Conservation (phyloP, 1,140 invertebrate species). For the Drosophila pachea region DNA sequence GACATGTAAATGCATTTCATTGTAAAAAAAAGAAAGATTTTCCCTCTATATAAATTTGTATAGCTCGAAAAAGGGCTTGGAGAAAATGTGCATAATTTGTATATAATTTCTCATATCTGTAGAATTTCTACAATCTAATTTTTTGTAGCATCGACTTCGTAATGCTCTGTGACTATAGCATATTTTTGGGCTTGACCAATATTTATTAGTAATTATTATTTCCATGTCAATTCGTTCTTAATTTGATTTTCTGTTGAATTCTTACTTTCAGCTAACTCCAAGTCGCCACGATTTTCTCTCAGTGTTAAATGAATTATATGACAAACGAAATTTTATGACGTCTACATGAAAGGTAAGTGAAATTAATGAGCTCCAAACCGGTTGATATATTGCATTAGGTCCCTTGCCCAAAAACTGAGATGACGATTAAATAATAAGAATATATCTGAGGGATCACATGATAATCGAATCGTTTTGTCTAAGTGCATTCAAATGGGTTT, state of each 20-base stretch:
- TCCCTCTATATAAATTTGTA: too few species aligned
- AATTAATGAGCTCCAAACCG: slow-evolving; percentile 27
- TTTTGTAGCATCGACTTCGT: not conserved
- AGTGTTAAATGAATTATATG: not conserved
- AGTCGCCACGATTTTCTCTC: not conserved
- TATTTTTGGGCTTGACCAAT: not conserved
- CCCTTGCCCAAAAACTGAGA: not conserved
- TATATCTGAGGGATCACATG: slow-evolving; percentile 22
- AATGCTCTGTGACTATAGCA: not conserved
- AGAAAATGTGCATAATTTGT: too few species aligned
- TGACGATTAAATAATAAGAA: slow-evolving; percentile 1
- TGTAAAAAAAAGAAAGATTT: too few species aligned
- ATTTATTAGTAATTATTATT: not conserved
- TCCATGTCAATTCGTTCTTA: too few species aligned
- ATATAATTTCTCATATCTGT: too few species aligned
- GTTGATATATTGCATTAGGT: not conserved
- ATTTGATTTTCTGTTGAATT: not conserved
- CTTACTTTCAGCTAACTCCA: not conserved
- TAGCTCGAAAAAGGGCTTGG: too few species aligned
- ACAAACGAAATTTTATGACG: not conserved
- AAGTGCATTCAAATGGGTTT: slow-evolving; percentile 1
- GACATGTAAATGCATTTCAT: too few species aligned
- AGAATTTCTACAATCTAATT: too few species aligned
- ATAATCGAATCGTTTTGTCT: slow-evolving; percentile 18
- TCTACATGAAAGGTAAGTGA: slow-evolving; percentile 7